Conservation (phyloP, 64 coral and sea anemone genomes). For the Trachythela sp. region DNA sequence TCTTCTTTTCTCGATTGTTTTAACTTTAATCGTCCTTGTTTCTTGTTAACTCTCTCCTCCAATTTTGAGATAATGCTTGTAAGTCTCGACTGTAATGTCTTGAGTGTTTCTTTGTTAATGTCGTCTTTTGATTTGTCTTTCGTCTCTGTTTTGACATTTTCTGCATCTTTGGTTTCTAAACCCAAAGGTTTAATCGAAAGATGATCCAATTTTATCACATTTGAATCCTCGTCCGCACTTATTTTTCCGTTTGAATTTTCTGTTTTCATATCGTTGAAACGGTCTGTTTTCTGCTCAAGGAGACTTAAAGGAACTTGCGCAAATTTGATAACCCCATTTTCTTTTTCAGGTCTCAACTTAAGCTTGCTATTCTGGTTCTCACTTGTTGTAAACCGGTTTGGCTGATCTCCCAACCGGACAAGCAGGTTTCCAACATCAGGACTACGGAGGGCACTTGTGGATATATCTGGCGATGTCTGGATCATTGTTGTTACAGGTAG, state of each 20-base stretch:
- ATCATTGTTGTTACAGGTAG: neutral
- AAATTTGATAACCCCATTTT: neutral
- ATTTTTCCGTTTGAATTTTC: neutral
- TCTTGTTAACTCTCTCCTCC: neutral
- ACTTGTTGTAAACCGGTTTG: neutral
- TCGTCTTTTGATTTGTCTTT: neutral
- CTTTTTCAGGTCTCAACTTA: neutral
- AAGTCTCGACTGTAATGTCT: neutral
- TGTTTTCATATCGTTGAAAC: neutral
- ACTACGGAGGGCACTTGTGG: neutral
- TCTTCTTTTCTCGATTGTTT: neutral
- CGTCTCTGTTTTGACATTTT: neutral
- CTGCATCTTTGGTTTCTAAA: neutral
- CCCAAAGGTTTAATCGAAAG: neutral
- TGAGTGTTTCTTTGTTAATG: neutral
- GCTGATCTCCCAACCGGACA: neutral
- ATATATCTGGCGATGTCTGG: neutral
- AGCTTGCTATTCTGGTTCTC: neutral
- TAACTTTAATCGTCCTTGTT: neutral
- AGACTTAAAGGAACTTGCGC: neutral
- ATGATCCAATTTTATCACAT: neutral
- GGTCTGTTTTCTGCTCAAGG: neutral
- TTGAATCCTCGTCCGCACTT: neutral
- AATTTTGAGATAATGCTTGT: neutral
- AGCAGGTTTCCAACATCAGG: neutral